Evolutionary conservation across 2,797 vertebrate genomes (phyloP).

Genomic region (Syndactyla subalaris): DNA sequence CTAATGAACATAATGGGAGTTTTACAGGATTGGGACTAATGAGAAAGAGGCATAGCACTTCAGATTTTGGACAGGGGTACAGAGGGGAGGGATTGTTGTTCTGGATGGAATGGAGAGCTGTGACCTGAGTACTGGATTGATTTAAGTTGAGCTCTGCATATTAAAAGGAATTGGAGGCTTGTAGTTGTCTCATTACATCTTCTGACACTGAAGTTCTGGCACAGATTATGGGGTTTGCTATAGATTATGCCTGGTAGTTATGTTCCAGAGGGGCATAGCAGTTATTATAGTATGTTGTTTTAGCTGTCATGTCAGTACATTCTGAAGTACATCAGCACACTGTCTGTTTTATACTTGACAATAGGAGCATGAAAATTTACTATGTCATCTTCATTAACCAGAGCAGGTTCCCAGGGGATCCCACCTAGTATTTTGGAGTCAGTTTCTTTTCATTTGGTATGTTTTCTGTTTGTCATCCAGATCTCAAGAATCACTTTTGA

Average conservation of each 20-base stretch:
- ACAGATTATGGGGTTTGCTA: not conserved
- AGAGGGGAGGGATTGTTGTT: not conserved
- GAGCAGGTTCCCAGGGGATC: not conserved
- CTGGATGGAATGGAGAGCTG: not conserved
- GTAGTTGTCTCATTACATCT: not conserved
- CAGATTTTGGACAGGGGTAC: not conserved
- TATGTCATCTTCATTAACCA: not conserved
- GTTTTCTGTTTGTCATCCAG: not conserved
- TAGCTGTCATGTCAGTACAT: not conserved
- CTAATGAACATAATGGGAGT: not conserved
- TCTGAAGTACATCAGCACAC: not conserved
- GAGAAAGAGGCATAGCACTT: not conserved
- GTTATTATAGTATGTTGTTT: not conserved
- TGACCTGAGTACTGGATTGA: not conserved
- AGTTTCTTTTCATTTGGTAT: not conserved
- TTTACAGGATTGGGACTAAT: not conserved
- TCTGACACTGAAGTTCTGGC: not conserved
- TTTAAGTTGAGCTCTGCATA: not conserved
- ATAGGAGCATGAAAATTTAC: not conserved
- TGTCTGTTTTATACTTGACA: not conserved
- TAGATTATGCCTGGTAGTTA: not conserved
- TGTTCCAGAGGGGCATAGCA: not conserved
- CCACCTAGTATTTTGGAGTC: not conserved
- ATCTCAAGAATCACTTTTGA: not conserved
- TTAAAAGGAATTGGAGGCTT: not conserved